Evolutionary conservation across 2,797 vertebrate species (phyloP).

Genomic region (Semaprochilodus insignis): DNA sequence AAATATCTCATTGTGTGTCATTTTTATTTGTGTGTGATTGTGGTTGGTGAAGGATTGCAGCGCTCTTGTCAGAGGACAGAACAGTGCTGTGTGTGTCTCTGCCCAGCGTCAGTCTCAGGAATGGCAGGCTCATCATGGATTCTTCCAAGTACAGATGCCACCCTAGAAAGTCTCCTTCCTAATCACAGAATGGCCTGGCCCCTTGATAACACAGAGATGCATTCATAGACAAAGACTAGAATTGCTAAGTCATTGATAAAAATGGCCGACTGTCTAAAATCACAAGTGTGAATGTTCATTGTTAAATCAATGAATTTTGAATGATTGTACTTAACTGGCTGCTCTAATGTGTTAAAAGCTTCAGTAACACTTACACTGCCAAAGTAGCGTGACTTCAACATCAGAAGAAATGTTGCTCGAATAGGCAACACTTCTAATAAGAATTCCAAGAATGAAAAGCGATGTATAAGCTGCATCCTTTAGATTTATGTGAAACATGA

Average conservation of each 20-base stretch:
- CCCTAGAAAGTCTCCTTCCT: conserved; percentile 24
- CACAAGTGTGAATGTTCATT: not conserved
- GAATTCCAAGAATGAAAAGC: conserved; percentile 3
- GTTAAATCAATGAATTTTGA: conserved; percentile 5
- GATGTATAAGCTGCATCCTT: not conserved
- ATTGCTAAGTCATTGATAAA: conserved; percentile 25
- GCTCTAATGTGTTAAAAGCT: conserved; percentile 8
- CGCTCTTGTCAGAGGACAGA: conserved; percentile 62
- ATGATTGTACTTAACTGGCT: conserved; percentile 43
- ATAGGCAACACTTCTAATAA: not conserved
- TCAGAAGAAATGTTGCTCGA: not conserved
- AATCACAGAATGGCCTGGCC: conserved; percentile 42
- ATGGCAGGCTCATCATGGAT: conserved; percentile 52
- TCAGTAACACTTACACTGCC: conserved; percentile 22
- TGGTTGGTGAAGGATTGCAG: conserved; percentile 55
- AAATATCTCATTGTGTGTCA: conserved; percentile 33
- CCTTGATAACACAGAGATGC: conserved; percentile 37
- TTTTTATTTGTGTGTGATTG: conserved; percentile 47
- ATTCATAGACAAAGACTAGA: not conserved
- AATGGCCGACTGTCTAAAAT: conserved; percentile 26
- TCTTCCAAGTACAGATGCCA: conserved; percentile 52
- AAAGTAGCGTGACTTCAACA: not conserved
- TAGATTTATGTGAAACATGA: conserved; percentile 12
- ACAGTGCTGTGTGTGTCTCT: conserved; percentile 60
- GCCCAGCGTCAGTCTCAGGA: conserved; percentile 60